Evolutionary conservation across 2,888 invertebrate species (phyloP).

Genomic region (Spilosoma lubricipeda): DNA sequence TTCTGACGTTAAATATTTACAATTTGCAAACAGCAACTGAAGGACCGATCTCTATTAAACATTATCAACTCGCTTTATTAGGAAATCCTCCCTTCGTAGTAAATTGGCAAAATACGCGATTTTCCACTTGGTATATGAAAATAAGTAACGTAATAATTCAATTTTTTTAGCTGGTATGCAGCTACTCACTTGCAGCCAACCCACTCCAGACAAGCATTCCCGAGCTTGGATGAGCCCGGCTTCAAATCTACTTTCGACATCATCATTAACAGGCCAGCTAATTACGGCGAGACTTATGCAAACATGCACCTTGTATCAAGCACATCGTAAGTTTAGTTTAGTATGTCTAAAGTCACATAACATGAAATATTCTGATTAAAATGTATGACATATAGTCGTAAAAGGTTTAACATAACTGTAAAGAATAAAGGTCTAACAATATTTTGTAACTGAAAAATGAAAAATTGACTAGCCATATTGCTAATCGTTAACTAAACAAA

Average conservation of each 20-base stretch:
- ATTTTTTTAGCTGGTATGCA: conserved; percentile 88
- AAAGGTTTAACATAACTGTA: not conserved
- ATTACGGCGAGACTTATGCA: conserved; percentile 70
- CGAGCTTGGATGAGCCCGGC: conserved; percentile 94
- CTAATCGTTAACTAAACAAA: no score
- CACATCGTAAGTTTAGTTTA: conserved; percentile 56
- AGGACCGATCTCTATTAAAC: no score
- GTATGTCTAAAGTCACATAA: not conserved
- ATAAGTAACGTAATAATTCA: not conserved
- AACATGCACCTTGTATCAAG: conserved; percentile 68
- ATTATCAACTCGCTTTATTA: not conserved
- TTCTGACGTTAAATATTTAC: no score
- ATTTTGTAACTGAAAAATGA: no score
- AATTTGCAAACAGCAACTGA: no score
- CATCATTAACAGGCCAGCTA: conserved; percentile 68
- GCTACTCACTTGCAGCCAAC: conserved; percentile 93
- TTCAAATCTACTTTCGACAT: conserved; percentile 87
- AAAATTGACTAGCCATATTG: no score
- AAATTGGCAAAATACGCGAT: not conserved
- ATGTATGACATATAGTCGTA: not conserved
- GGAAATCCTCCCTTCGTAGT: not conserved
- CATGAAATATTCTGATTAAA: not conserved
- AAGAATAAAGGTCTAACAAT: no score
- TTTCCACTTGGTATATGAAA: not conserved
- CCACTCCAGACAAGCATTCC: conserved; percentile 92